Base-by-base conservation (phyloP, 2,888 invertebrate species). In the Eupithecia abbreviata region DNA sequence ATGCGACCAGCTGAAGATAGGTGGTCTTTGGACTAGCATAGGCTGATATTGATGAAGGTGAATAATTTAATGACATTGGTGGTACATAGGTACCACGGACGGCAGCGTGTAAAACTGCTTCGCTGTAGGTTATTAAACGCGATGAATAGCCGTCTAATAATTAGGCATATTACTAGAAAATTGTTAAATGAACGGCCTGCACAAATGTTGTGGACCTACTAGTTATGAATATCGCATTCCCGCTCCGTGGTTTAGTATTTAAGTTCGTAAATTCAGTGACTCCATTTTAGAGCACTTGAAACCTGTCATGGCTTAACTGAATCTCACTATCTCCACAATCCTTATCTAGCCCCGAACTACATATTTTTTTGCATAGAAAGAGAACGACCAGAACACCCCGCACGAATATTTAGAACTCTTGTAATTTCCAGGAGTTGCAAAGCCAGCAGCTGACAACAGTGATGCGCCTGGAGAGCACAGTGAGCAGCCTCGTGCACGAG, bases 401-500 rank as follows among this genome's bases (percentile, higher is more conserved):
- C 30, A 30, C 30, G 1, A 30, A 30, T 30, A 30, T 30, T 30
- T 30, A 30, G 15, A 66, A 7, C 66, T 42, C 55, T 66, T 67
- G 3, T 43, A 10, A 18, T 45, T 43, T 42, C 45, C 87, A 96
- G 94, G 92, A 95, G 80, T 81, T 95, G n/a, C 92, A 93, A 81
- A 92, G 95, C 81, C 96, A 95, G 91, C 95, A 94, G 87, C 86
- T 95, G 80, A 88, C 90, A 0, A 93, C 95, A 1, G 95, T 93
- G 80, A 90, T 93, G 90, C 87, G 95, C 73, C 85, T 96, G 74
- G 95, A 95, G 82, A 94, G 91, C 74, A 83, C 96, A 0, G 93
- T 95, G 66, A 93, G 92, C 87, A 92, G 92, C 79, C 82, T 95
- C 74, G 89, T 94, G 62, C 94, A 93, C 80, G 95, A 95, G 83